Conservation (phyloP, 2,113 vertebrate species). For the Siniperca chuatsi region DNA sequence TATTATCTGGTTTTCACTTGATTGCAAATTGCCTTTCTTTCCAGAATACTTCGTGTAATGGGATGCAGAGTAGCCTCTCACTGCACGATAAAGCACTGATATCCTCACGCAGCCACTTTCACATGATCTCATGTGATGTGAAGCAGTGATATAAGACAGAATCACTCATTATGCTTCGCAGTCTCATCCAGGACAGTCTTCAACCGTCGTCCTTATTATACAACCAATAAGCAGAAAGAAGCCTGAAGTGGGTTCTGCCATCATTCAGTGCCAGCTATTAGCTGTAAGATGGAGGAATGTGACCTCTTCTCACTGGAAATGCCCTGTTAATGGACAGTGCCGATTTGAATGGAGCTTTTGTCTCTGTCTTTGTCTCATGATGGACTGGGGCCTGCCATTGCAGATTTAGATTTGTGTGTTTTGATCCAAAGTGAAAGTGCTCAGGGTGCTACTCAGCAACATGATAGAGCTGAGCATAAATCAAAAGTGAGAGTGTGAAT, state of each 20-base stretch:
- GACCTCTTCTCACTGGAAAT: slow-evolving; percentile 66
- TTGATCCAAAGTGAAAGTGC: slow-evolving; percentile 31
- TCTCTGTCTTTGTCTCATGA: slow-evolving; percentile 56
- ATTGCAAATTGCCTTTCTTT: slow-evolving; percentile 32
- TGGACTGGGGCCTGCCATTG: slow-evolving; percentile 25
- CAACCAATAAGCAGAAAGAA: slow-evolving; percentile 34
- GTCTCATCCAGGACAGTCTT: slow-evolving; percentile 33
- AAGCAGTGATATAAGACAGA: slow-evolving; percentile 39
- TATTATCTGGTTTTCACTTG: slow-evolving; percentile 33
- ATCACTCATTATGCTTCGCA: slow-evolving; percentile 45
- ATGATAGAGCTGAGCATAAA: slow-evolving; percentile 37
- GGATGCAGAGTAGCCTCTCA: slow-evolving; percentile 38
- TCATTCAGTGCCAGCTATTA: slow-evolving; percentile 53
- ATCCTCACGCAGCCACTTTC: slow-evolving; percentile 47
- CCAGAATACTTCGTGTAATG: slow-evolving; percentile 14
- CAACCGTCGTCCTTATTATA: slow-evolving; percentile 39
- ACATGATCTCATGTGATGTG: slow-evolving; percentile 62
- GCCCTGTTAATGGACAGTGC: slow-evolving; percentile 65
- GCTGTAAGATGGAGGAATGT: slow-evolving; percentile 65
- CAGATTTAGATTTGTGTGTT: slow-evolving; percentile 54
- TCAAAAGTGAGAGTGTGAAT: slow-evolving; percentile 50
- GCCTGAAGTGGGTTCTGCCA: slow-evolving; percentile 27
- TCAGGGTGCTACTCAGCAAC: slow-evolving; percentile 19
- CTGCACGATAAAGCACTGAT: slow-evolving; percentile 10
- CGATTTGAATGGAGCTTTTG: slow-evolving; percentile 71